phyloP scores from a whole-genome alignment of 2,888 invertebrate genomes.

The Sycophila texana region DNA sequence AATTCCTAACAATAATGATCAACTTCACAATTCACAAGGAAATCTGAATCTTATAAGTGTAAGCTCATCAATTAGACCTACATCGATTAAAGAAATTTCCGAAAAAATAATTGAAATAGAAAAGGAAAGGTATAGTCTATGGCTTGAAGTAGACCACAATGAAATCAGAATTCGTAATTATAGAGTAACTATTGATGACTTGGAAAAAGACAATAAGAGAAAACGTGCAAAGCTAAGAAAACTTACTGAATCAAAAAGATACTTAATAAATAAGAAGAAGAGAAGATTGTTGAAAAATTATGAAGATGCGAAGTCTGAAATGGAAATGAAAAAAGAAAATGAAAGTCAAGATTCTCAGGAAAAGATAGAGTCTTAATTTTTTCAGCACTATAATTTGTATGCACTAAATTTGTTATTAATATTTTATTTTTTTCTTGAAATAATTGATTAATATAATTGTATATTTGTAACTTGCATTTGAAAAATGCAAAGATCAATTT shows the following conservation, averaged over 20 bases:
- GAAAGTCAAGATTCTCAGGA: not conserved
- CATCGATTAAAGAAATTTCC: slow-evolving; percentile 18
- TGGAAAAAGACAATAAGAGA: slow-evolving; percentile 19
- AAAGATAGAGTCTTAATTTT: not conserved
- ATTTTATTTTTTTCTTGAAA: not conserved
- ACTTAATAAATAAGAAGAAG: slow-evolving; percentile 19
- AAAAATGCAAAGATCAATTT: no score
- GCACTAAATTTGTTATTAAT: not conserved
- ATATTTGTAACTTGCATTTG: no score
- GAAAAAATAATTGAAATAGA: slow-evolving; percentile 4
- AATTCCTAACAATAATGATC: not conserved
- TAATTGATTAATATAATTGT: not conserved
- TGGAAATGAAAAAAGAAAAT: not conserved
- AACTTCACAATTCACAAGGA: not conserved
- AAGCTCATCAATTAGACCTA: no score
- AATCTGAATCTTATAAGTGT: not conserved
- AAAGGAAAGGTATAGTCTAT: slow-evolving; percentile 27
- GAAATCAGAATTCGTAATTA: slow-evolving; percentile 22
- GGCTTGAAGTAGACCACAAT: slow-evolving; percentile 40
- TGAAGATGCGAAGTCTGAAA: not conserved
- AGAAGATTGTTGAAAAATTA: not conserved
- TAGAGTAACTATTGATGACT: not conserved
- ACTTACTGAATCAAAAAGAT: slow-evolving; percentile 6
- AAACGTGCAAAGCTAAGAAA: slow-evolving; percentile 28
- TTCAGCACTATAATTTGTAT: not conserved